These are phyloP conservation scores for Rhinopomastus cyanomelas DNA, from an alignment of 2,113 vertebrate genomes.

Conservation along the genomic window DNA sequence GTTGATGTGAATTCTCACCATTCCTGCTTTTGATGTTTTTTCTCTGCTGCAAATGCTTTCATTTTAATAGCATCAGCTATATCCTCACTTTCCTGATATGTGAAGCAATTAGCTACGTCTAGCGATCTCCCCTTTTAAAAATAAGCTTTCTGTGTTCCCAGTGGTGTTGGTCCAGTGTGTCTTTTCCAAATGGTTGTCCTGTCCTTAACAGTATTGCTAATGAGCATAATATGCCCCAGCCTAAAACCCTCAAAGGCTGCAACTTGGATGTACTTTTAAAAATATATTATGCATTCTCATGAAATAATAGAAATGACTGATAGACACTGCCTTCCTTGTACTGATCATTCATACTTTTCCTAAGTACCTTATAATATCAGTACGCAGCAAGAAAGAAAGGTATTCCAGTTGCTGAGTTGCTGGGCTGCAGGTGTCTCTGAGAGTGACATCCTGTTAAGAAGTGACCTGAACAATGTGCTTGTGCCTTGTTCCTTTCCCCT, in stretches of 20 bases:
- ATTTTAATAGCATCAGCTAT: neutral
- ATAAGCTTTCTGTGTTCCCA: neutral
- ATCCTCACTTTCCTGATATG: neutral
- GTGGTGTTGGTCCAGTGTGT: neutral
- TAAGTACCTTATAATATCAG: neutral
- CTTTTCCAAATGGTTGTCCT: neutral
- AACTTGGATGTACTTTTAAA: neutral
- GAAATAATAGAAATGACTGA: neutral
- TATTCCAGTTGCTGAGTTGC: neutral
- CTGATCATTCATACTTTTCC: neutral
- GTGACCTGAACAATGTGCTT: neutral
- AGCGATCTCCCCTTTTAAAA: neutral
- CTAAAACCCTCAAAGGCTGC: neutral
- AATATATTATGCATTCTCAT: neutral
- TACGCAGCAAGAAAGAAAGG: neutral
- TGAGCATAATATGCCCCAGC: neutral
- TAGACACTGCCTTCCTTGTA: neutral
- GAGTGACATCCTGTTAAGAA: neutral
- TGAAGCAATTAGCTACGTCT: neutral
- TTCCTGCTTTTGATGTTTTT: neutral
- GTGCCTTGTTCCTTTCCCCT: neutral
- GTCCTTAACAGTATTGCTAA: neutral
- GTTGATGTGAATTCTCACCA: neutral
- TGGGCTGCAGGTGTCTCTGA: neutral
- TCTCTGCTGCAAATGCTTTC: neutral